Evolutionary conservation across 2,888 invertebrate genomes (phyloP).

Genomic region (Dasypolia templi): DNA sequence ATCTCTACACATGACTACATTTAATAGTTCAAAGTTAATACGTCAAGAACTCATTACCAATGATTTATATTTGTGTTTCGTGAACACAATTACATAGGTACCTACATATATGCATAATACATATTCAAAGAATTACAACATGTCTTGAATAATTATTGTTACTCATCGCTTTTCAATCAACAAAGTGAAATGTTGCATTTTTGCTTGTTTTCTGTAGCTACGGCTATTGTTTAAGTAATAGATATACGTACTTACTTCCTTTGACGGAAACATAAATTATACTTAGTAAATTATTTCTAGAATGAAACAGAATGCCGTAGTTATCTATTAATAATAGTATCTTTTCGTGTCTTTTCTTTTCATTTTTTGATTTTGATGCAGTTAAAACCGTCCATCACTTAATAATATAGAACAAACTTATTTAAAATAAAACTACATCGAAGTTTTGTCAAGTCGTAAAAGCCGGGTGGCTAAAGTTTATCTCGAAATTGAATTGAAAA

Average conservation of each 20-base stretch:
- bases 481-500: too few relatives aligned
- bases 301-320: neutral
- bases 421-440: neutral
- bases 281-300: neutral
- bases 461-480: too few relatives aligned
- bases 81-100: slow-evolving; percentile 24
- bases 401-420: too few relatives aligned
- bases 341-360: too few relatives aligned
- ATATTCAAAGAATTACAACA: slow-evolving; percentile 55
- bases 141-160: slow-evolving; percentile 55
- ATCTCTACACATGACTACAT: slow-evolving; percentile 16
- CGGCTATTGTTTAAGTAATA: slow-evolving; percentile 12
- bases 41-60: slow-evolving; percentile 30
- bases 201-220: slow-evolving; percentile 14
- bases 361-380: too few relatives aligned
- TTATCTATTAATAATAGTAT: too few relatives aligned
- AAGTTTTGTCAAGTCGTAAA: neutral
- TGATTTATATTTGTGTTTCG: slow-evolving; percentile 38
- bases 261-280: neutral
- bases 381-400: too few relatives aligned
- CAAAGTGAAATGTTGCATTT: slow-evolving; percentile 37
- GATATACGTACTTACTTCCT: neutral
- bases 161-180: slow-evolving; percentile 46
- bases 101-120: slow-evolving; percentile 27
- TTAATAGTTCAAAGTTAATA: slow-evolving; percentile 31